Evolutionary conservation across 2,113 vertebrate genomes (phyloP).

Genomic region (Arvicanthis niloticus): DNA sequence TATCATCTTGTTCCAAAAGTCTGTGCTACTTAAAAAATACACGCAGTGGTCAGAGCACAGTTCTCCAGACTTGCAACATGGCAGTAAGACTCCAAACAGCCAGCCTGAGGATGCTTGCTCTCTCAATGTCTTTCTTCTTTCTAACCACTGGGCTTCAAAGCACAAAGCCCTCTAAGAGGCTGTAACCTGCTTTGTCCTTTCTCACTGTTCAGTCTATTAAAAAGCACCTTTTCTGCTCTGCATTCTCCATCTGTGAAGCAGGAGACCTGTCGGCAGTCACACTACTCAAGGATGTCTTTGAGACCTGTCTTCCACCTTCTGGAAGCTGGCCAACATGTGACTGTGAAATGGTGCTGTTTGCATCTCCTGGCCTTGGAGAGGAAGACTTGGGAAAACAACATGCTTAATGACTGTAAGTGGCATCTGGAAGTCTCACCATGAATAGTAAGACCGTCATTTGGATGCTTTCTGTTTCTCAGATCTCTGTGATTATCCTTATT

Average conservation of each 20-base stretch:
- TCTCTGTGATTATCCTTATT: neutral
- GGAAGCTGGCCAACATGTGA: neutral
- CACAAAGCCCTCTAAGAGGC: neutral
- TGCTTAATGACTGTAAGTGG: neutral
- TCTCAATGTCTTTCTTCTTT: neutral
- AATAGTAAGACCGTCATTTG: neutral
- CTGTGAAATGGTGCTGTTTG: neutral
- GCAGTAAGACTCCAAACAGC: neutral
- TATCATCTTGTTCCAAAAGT: constrained; percentile 71
- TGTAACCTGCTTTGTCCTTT: neutral
- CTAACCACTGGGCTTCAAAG: neutral
- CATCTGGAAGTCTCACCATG: neutral
- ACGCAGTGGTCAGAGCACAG: neutral
- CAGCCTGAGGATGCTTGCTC: neutral
- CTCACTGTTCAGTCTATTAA: neutral
- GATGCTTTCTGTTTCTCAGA: neutral
- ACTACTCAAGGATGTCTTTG: neutral
- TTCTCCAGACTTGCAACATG: constrained; percentile 6
- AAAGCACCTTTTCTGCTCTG: constrained; percentile 6
- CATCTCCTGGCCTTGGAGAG: neutral
- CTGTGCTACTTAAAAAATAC: constrained; percentile 44
- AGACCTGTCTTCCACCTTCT: neutral
- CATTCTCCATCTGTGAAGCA: neutral
- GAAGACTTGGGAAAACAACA: neutral
- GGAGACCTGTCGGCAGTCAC: neutral